Percentiles rank a stretch among this genome's conserved stretches.
These are phyloP conservation scores for Cardinalis cardinalis DNA, from an alignment of 2,113 vertebrate genomes.

Conservation along the genomic window DNA sequence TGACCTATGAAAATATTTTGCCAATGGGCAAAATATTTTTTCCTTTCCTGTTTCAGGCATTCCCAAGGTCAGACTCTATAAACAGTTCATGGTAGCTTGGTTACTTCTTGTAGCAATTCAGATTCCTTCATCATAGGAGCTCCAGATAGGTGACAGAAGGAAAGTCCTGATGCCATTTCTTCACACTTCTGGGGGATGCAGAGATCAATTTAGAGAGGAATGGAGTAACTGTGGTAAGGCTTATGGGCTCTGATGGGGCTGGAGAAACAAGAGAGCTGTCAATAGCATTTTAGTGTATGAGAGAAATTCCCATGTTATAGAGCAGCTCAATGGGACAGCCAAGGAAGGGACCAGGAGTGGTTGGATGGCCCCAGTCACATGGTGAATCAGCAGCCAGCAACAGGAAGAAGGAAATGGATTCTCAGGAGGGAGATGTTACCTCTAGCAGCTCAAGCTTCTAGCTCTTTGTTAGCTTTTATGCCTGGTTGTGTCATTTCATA, in stretches of 20 bases:
- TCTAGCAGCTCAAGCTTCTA: not conserved
- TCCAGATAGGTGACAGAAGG: not conserved
- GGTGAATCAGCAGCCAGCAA: not conserved
- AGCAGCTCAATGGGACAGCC: not conserved
- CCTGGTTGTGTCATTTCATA: not conserved
- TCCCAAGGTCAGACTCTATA: not conserved
- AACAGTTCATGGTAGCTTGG: not conserved
- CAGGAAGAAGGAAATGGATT: not conserved
- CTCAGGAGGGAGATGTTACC: not conserved
- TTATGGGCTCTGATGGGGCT: not conserved
- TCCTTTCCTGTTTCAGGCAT: not conserved
- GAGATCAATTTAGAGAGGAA: not conserved
- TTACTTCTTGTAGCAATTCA: not conserved
- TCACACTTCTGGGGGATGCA: not conserved
- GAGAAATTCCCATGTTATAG: not conserved
- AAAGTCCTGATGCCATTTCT: not conserved
- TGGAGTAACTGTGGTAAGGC: fast-evolving
- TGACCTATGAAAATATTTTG: not conserved
- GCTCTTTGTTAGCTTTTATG: not conserved
- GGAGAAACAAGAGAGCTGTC: not conserved
- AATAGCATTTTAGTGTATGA: not conserved
- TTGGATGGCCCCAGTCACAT: not conserved
- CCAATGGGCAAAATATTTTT: not conserved
- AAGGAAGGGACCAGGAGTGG: not conserved
- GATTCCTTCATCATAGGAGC: not conserved